Conservation (phyloP, 2,113 vertebrate species). For the Strix aluco region DNA sequence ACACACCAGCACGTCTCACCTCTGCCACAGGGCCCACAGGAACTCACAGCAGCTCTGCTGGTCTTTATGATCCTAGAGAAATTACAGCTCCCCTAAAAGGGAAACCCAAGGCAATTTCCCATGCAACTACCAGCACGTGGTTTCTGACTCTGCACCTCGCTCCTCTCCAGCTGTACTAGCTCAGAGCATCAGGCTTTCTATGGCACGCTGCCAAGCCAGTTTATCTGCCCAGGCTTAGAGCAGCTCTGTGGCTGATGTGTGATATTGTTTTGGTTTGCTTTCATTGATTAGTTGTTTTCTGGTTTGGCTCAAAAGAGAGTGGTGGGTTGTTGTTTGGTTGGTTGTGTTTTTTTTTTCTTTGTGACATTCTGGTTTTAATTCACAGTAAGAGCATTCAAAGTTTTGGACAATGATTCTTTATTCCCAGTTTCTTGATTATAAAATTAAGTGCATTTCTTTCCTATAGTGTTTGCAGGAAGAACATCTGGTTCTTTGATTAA, state of each 20-base stretch:
- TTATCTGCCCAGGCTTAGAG: background rate
- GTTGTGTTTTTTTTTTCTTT: background rate
- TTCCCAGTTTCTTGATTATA: background rate
- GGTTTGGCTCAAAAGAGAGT: background rate
- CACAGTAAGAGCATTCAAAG: background rate
- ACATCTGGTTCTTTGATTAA: background rate
- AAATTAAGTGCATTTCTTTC: background rate
- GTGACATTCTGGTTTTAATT: background rate
- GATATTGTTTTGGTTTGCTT: background rate
- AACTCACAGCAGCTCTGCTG: background rate
- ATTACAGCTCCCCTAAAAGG: background rate
- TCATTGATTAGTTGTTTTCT: slow-evolving; percentile 3
- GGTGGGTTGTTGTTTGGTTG: background rate
- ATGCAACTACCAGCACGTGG: background rate
- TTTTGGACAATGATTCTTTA: background rate
- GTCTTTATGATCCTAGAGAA: background rate
- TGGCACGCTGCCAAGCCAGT: background rate
- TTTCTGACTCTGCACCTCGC: background rate
- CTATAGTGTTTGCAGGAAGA: background rate
- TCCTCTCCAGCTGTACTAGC: background rate
- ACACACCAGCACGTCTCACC: background rate
- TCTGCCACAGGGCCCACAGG: fast-evolving
- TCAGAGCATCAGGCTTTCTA: background rate
- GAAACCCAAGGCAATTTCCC: background rate
- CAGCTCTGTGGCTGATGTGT: background rate